Conservation (phyloP, 2,113 vertebrate species). For the Petaurus breviceps region DNA sequence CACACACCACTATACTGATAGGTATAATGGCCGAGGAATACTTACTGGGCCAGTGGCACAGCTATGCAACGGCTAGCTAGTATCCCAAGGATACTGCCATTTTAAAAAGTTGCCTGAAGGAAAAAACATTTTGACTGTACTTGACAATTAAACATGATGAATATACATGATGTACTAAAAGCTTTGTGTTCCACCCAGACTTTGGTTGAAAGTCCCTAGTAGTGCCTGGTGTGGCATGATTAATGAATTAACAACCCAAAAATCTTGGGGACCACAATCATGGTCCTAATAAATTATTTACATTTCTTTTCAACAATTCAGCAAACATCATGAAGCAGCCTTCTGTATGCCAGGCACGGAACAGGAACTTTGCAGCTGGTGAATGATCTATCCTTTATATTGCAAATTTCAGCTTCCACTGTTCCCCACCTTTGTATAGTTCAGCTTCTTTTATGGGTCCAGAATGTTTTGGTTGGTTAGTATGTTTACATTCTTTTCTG, state of each 20-base stretch:
- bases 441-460: constrained; percentile 41
- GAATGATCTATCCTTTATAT: constrained; percentile 37
- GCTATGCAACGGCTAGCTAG: neutral
- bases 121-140: constrained; percentile 39
- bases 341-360: neutral
- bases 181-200: neutral
- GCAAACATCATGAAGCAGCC: neutral
- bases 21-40: neutral
- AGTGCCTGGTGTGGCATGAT: neutral
- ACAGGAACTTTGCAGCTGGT: constrained; percentile 37
- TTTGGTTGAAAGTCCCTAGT: neutral
- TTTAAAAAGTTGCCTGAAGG: constrained; percentile 43
- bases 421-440: constrained; percentile 38
- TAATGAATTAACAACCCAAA: constrained; percentile 35
- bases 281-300: neutral
- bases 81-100: neutral
- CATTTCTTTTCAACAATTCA: neutral
- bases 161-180: neutral
- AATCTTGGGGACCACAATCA: constrained; percentile 18
- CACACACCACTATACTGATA: neutral
- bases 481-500: constrained; percentile 25
- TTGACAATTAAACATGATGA: neutral
- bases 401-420: constrained; percentile 48
- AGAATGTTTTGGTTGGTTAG: constrained; percentile 39
- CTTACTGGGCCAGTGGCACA: neutral